Evolutionary conservation across 2,888 invertebrate genomes (phyloP).

Genomic region (Spisula solida): DNA sequence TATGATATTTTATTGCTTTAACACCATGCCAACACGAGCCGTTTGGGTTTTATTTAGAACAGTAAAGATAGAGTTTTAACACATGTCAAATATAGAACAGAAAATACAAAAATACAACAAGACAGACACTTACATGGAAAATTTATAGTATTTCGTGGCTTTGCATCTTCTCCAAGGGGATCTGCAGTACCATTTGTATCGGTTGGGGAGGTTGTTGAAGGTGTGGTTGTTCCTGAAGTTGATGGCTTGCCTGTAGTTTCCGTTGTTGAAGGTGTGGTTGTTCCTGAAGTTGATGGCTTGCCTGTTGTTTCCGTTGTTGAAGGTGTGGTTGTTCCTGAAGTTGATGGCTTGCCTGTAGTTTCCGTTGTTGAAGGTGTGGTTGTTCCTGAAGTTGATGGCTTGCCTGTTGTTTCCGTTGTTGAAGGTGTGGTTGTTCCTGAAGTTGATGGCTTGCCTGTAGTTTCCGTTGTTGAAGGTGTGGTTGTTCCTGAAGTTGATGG

Average conservation of each 20-base stretch:
- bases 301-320: not conserved
- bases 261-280: not conserved
- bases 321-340: conserved; percentile 20
- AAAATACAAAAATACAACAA: too few relatives aligned
- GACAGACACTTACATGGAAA: not conserved
- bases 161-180: not conserved
- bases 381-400: not conserved
- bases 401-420: conserved; percentile 8
- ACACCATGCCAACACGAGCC: not conserved
- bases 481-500: conserved; percentile 6
- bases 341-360: conserved; percentile 1
- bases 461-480: not conserved
- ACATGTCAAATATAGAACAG: too few relatives aligned
- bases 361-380: conserved; percentile 10
- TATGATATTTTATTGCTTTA: not conserved
- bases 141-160: not conserved
- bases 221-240: conserved; percentile 3
- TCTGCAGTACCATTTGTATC: not conserved
- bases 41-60: too few relatives aligned
- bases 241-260: not conserved
- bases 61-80: too few relatives aligned
- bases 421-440: conserved; percentile 1
- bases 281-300: not conserved
- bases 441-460: not conserved
- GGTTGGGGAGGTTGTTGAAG: not conserved